Percentiles rank a stretch among this genome's conserved stretches.
Evolutionary conservation across 2,113 vertebrate species (phyloP).

Genomic region (Bos taurus): ARS-UCD2.0 NC_037332.1:62844501-62845000

Average conservation of each 20-base stretch:
- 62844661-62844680: neutral
- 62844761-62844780: neutral
- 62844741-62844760: neutral
- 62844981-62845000: neutral
- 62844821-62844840: neutral
- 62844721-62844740: neutral
- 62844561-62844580: neutral
- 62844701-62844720: neutral
- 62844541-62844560: conserved; percentile 35
- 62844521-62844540: conserved; percentile 2
- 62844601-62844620: neutral
- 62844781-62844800: neutral
- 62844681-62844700: neutral
- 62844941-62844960: neutral
- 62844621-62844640: neutral
- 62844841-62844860: neutral
- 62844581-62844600: neutral
- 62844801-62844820: neutral
- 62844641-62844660: neutral
- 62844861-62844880: neutral
- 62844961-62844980: neutral
- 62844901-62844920: neutral
- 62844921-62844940: neutral
- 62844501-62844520: neutral
- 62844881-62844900: neutral